Conservation (phyloP, 2,113 vertebrate species). For the Bubo scandiacus region DNA sequence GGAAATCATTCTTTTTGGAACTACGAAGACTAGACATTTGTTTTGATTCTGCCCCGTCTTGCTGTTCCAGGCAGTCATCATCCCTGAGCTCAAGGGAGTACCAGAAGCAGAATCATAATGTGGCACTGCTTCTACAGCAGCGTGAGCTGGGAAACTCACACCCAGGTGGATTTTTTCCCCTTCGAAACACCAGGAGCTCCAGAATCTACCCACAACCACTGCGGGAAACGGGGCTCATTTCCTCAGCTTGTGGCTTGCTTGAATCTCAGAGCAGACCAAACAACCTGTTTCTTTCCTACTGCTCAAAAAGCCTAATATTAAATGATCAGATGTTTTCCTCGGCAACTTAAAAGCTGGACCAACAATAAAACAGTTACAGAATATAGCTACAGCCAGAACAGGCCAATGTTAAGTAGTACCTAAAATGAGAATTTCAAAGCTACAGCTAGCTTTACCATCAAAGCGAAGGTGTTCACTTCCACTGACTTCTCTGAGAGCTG, state of each 20-base stretch:
- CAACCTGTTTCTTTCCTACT: background rate
- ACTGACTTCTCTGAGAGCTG: background rate
- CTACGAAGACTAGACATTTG: background rate
- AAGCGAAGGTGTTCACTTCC: background rate
- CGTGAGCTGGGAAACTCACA: background rate
- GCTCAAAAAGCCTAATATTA: background rate
- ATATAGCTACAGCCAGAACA: background rate
- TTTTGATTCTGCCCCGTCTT: background rate
- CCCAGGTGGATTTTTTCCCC: background rate
- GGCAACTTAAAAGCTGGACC: background rate
- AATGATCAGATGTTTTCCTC: background rate
- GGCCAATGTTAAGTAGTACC: background rate
- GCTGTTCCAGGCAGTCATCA: background rate
- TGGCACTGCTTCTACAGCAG: background rate
- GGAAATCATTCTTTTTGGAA: background rate
- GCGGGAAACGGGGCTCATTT: background rate
- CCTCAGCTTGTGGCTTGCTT: background rate
- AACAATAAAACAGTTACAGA: background rate
- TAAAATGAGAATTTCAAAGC: background rate
- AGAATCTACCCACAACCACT: background rate
- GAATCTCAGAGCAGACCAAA: background rate
- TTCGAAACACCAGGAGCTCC: background rate
- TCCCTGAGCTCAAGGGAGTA: background rate
- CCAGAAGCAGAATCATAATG: fast-evolving
- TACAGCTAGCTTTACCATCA: background rate